phyloP scores from a whole-genome alignment of 2,113 vertebrate genomes.

The Gulo gulo region DNA sequence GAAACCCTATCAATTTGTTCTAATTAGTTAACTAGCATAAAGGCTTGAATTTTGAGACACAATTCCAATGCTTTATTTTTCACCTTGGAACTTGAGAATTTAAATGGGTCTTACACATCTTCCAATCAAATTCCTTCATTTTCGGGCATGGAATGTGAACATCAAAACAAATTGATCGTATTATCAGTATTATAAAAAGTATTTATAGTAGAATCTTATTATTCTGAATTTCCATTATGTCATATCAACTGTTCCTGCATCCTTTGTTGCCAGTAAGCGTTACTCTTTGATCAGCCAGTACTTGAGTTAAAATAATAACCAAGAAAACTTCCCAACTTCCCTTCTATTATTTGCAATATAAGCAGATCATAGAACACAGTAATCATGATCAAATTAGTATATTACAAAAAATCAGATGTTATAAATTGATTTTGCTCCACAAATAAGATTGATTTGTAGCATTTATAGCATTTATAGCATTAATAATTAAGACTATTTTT shows the following conservation, averaged over 20 bases:
- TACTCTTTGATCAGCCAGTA: not conserved
- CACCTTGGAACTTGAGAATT: not conserved
- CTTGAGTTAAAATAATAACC: not conserved
- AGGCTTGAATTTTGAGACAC: not conserved
- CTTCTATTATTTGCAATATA: not conserved
- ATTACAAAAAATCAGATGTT: not conserved
- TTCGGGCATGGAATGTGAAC: not conserved
- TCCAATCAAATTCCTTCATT: not conserved
- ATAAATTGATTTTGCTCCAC: not conserved
- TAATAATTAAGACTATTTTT: not conserved
- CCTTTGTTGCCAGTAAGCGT: not conserved
- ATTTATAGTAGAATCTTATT: not conserved
- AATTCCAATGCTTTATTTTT: not conserved
- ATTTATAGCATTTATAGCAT: not conserved
- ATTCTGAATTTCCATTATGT: not conserved
- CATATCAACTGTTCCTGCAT: not conserved
- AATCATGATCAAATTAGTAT: not conserved
- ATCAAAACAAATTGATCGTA: not conserved
- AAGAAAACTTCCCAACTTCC: not conserved
- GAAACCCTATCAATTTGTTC: not conserved
- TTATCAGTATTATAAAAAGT: not conserved
- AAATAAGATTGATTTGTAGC: not conserved
- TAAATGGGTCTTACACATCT: not conserved
- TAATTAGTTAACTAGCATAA: not conserved
- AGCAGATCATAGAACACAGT: not conserved